phyloP scores from a whole-genome alignment of 2,113 vertebrate genomes.

The Smithornis capensis region DNA sequence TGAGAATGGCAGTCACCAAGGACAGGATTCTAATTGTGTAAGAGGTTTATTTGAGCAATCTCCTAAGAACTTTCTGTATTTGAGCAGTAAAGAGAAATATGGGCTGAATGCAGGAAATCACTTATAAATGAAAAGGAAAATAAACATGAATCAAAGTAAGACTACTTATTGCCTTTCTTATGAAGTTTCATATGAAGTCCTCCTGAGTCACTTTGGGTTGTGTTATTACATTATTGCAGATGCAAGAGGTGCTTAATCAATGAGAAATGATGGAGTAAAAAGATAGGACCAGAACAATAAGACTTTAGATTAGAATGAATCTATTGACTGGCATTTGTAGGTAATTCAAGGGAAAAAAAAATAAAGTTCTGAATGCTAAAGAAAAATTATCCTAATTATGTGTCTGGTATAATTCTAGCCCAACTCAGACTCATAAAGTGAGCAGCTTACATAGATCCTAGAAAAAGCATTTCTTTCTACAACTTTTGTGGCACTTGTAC shows the following conservation, averaged over 20 bases:
- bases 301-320: conserved; percentile 29
- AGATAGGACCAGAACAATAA: conserved; percentile 38
- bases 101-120: background rate
- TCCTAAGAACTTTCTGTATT: background rate
- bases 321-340: conserved; percentile 25
- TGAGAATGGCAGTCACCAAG: background rate
- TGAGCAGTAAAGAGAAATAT: background rate
- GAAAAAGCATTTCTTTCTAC: background rate
- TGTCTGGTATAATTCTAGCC: background rate
- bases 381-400: background rate
- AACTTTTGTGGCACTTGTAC: background rate
- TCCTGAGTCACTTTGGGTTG: background rate
- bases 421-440: background rate
- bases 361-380: background rate
- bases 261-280: conserved; percentile 24
- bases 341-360: background rate
- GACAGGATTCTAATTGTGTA: conserved; percentile 34
- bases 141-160: conserved; percentile 41
- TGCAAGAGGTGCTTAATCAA: conserved; percentile 39
- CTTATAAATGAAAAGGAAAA: conserved; percentile 50
- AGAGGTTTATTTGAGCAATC: conserved; percentile 26
- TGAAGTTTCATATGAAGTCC: background rate
- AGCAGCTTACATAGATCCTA: background rate
- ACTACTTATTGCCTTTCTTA: conserved; percentile 32
- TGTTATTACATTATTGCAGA: background rate